These are phyloP conservation scores for Macrophya alboannulata DNA, from an alignment of 2,888 invertebrate species.

Conservation along the genomic window DNA sequence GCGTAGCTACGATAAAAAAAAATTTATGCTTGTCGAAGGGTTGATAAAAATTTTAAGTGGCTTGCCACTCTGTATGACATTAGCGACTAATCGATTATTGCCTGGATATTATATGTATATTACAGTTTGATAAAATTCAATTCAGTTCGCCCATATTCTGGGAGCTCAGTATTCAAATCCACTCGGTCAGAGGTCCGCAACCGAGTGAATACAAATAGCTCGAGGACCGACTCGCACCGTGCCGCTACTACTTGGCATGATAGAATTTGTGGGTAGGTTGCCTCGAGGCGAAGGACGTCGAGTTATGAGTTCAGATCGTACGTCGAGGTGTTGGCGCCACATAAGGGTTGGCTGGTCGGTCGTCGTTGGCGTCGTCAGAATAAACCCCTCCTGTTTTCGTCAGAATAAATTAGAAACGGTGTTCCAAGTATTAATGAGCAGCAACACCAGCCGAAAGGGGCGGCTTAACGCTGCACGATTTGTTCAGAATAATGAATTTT, in stretches of 20 bases:
- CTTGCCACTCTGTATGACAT: background rate
- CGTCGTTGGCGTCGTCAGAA: background rate
- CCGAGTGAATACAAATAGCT: slow-evolving; percentile 31
- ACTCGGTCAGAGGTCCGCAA: slow-evolving; percentile 32
- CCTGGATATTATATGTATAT: background rate
- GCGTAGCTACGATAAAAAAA: background rate
- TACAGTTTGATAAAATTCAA: background rate
- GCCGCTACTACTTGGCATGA: slow-evolving; percentile 30
- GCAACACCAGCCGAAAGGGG: slow-evolving; percentile 21
- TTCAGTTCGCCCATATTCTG: background rate
- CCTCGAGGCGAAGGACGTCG: slow-evolving; percentile 15
- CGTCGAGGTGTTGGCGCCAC: slow-evolving; percentile 23
- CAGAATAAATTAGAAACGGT: slow-evolving; percentile 46
- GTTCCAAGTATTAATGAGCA: slow-evolving; percentile 42
- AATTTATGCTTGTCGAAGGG: background rate
- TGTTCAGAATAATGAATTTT: slow-evolving; percentile 39
- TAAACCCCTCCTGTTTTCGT: slow-evolving; percentile 31
- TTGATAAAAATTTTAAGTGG: background rate
- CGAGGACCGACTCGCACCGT: slow-evolving; percentile 4
- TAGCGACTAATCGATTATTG: background rate
- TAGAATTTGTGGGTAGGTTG: slow-evolving; percentile 34
- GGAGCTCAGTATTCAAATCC: background rate
- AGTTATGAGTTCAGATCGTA: slow-evolving; percentile 34
- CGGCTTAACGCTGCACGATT: slow-evolving; percentile 37
- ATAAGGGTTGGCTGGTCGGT: background rate